Evolutionary conservation across 1,140 invertebrate genomes (phyloP), one percentile per base, ranked within the genome.

Genomic region (Helicoverpa zea): DNA sequence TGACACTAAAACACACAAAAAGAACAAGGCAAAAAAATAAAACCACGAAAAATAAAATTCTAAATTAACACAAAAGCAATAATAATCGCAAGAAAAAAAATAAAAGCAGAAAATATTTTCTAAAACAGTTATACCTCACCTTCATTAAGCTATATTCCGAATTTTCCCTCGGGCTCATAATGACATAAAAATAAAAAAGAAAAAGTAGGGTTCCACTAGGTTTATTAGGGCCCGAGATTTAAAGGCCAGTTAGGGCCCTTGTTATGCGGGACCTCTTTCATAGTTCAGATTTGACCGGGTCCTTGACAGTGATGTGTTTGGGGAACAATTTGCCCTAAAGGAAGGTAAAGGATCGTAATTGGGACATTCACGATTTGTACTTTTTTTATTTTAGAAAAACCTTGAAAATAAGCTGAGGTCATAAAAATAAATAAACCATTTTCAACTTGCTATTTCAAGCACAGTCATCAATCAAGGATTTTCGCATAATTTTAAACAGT

Each of bases 111-210:
- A 64, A 43, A 47, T 13, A 43, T 9, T 9, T 9, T 43, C 35
- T 43, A 43, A 43, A 43, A 43, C 35, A 7, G 5, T 64, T 64
- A 16, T 64, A n/a, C n/a, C 63, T 64, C 35, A 10, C 16, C 68
- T 72, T 54, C 49, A 72, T 52, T 54, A 72, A 52, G 23, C 10
- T 49, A 72, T 72, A 54, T 52, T 72, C 29, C 68, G 49, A 29
- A 54, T 72, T 30, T 54, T 52, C 30, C 51, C 49, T 30, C 9
- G 14, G n/a, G 68, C 2, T 23, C 23, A 72, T 72, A 72, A 52
- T 30, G 49, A 72, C 68, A 72, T 72, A 72, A 72, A 54, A 72
- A 72, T 72, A 72, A 72, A 72, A 70, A 72, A 52, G 68, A 52
- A 14, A 54, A 72, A 72, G 68, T 72, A 43, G 47, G 51, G 35